A percentile compares a stretch with the other conserved stretches of the same genome.
These are phyloP conservation scores for Lamellibrachia luymesi DNA, from an alignment of 1,140 invertebrate species.

Conservation along the genomic window DNA sequence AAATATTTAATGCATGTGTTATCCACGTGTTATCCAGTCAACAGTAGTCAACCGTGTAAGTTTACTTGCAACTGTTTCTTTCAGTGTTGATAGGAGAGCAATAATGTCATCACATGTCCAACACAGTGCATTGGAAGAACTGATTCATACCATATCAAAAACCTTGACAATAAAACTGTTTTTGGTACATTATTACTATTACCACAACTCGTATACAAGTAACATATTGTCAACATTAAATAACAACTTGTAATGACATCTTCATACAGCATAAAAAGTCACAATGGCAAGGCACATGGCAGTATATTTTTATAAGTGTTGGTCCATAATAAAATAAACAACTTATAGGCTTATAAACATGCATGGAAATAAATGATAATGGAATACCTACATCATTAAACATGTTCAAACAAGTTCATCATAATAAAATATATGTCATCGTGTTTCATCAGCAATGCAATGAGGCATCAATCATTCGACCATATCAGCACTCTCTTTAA, in stretches of 20 bases:
- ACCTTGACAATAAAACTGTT: too few relatives aligned
- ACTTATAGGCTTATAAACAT: background rate
- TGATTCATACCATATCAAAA: background rate
- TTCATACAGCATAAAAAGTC: background rate
- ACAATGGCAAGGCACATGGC: background rate
- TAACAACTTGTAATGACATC: background rate
- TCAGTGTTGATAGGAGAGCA: too few relatives aligned
- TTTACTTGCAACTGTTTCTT: too few relatives aligned
- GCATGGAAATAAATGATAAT: background rate
- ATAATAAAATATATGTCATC: background rate
- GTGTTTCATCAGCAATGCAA: background rate
- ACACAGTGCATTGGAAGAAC: background rate
- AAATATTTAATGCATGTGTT: too few relatives aligned
- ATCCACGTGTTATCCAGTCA: too few relatives aligned
- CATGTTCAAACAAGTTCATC: background rate
- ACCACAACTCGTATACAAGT: background rate
- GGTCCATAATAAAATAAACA: background rate
- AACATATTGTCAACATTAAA: background rate
- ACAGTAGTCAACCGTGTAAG: too few relatives aligned
- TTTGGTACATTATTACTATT: too few relatives aligned
- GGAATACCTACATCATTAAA: background rate
- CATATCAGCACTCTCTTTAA: too few relatives aligned
- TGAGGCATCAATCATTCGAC: background rate
- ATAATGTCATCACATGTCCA: too few relatives aligned
- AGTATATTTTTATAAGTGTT: background rate